Conservation (phyloP, 2,888 invertebrate species). For the Spodoptera littoralis region DNA sequence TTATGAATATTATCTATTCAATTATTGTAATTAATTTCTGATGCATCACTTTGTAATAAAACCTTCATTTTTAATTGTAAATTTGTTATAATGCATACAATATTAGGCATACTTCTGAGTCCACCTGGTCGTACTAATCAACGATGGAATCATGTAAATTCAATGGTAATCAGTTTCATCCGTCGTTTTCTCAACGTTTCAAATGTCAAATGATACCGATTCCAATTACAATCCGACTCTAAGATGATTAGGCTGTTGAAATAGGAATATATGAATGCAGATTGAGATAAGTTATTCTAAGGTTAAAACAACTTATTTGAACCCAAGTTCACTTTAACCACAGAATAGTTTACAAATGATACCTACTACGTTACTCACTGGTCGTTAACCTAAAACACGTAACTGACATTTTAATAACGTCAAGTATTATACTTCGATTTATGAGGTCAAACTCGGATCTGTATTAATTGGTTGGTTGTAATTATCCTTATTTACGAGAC, state of each 20-base stretch:
- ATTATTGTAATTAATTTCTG: conserved; percentile 20
- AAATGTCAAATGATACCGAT: conserved; percentile 48
- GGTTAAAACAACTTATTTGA: conserved; percentile 39
- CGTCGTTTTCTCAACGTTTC: conserved; percentile 35
- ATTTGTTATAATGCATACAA: background rate
- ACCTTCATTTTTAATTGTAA: background rate
- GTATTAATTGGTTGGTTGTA: background rate
- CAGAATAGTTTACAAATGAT: conserved; percentile 26
- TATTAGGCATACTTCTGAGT: conserved; percentile 13
- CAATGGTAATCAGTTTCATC: conserved; percentile 29
- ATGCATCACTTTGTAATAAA: background rate
- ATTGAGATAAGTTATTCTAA: conserved; percentile 31
- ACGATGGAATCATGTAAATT: conserved; percentile 39
- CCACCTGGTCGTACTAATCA: conserved; percentile 19
- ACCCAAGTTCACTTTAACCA: conserved; percentile 26
- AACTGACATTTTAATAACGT: conserved; percentile 28
- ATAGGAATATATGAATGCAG: conserved; percentile 45
- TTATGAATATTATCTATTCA: conserved; percentile 20
- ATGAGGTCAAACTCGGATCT: conserved; percentile 14
- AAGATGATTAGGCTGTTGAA: conserved; percentile 42
- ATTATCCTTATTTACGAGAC: no score
- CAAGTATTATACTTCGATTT: conserved; percentile 28
- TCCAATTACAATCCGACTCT: conserved; percentile 35
- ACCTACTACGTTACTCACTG: conserved; percentile 8
- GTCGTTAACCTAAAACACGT: conserved; percentile 13